Evolutionary conservation across 64 coral and sea anemone genomes (phyloP).

Genomic region (Hydrozoanthus tunicans): DNA sequence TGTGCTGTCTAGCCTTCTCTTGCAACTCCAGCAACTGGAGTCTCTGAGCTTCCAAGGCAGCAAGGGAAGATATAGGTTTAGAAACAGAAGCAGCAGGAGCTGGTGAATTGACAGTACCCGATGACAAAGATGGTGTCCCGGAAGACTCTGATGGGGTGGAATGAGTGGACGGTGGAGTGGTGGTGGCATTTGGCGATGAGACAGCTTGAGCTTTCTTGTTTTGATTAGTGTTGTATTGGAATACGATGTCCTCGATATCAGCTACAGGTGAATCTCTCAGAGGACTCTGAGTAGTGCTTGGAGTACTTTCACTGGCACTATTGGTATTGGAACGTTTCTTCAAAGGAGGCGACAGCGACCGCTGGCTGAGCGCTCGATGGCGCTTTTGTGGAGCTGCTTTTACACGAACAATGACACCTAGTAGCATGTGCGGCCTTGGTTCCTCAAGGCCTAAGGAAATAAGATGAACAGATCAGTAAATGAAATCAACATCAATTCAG

Average conservation of each 20-base stretch:
- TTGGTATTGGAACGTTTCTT: conserved; percentile 61
- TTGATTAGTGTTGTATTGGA: conserved; percentile 85
- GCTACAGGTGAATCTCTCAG: conserved; percentile 83
- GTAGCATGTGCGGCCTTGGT: conserved; percentile 93
- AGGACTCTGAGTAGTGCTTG: conserved; percentile 33
- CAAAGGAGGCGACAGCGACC: conserved; percentile 40
- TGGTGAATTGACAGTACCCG: conserved; percentile 34
- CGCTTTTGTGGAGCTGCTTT: conserved; percentile 75
- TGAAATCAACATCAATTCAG: not conserved
- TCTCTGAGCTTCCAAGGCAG: conserved; percentile 62
- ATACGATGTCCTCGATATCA: conserved; percentile 97
- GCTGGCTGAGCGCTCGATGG: conserved; percentile 70
- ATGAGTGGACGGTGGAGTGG: conserved; percentile 44
- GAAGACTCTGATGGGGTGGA: conserved; percentile 60
- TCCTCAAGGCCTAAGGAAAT: conserved; percentile 78
- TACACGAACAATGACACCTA: conserved; percentile 90
- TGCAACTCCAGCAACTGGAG: conserved; percentile 66
- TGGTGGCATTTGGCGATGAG: conserved; percentile 33
- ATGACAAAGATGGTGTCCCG: conserved; percentile 39
- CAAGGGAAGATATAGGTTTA: conserved; percentile 27
- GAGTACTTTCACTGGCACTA: conserved; percentile 60
- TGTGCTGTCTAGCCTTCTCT: conserved; percentile 72
- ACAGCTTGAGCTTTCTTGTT: conserved; percentile 53
- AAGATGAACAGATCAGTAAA: not conserved
- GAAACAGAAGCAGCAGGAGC: not conserved